Base-by-base conservation (phyloP, 2,797 vertebrate species). In the Xenops minutus region DNA sequence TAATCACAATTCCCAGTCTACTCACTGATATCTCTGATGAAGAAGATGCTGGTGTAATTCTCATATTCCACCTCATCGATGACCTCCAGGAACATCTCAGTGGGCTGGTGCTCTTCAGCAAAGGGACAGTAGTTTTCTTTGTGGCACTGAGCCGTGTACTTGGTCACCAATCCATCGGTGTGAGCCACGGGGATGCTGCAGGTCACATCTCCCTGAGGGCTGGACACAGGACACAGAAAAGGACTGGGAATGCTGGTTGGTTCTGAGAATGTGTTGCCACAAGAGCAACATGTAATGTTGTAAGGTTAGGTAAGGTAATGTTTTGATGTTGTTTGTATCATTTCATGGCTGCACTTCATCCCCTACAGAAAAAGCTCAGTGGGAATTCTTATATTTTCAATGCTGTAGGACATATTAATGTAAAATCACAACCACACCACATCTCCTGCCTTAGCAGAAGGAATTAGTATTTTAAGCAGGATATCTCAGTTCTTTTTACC, bases 21-120 rank as follows among this genome's bases (percentile, higher is more conserved):
- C 98, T 97, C 94, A 98, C 98, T 93, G 95, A 98, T 98, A 86
- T 98, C 97, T 79, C 98, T 96, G 96, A 98, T 95, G 96, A 98
- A 98, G 96, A 98, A 98, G 90, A 93, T 96, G 89, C 56, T 59
- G 21, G 68, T 97, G 91, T 97, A 97, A 67, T 97, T 98, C 88
- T 98, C 98, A 3, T 98, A 98, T 12, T 95, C 94, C 82, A 94
- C 95, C 44, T 88, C 96, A 0, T 97, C 92, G 4, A 97, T 32
- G 4, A 80, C 97, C 9, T 97, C 97, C 80, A 98, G 44, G 34
- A 90, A 7, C 32, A 98, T 56, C 23, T 93, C 92, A 1, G 85
- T 56, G 39, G 96, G 96, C 52, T 97, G 87, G 4, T 93, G 97
- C 89, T 98, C 98, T 90, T 98, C 98, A 2, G 97, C 97, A 1